A percentile compares a stretch with the other conserved stretches of the same genome.
Conservation (phyloP, 2,888 invertebrate species). For the Augiades crinisus region DNA sequence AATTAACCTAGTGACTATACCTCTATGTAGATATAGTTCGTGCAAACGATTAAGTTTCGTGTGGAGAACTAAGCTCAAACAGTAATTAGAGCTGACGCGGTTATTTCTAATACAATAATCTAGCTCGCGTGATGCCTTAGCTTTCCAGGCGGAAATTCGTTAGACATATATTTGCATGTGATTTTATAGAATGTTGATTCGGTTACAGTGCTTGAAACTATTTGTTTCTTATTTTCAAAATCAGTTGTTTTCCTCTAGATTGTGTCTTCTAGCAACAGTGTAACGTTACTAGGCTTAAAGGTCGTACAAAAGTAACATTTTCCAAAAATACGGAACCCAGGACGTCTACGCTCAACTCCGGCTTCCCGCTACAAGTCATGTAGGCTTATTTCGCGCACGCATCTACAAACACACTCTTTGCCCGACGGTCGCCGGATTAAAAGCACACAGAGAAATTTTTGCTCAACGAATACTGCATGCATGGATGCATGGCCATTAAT, state of each 20-base stretch:
- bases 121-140: neutral
- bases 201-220: no score
- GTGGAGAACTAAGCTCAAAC: neutral
- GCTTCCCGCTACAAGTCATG: conserved; percentile 5
- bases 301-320: no score
- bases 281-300: no score
- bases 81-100: neutral
- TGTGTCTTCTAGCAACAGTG: no score
- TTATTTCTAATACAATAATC: conserved; percentile 1
- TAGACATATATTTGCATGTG: neutral
- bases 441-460: conserved; percentile 17
- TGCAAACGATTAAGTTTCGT: neutral
- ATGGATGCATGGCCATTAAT: no score
- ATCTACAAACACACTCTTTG: conserved; percentile 17
- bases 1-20: no score
- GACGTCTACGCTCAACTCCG: neutral
- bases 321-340: conserved; percentile 5
- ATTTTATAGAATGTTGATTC: no score
- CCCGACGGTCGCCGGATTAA: conserved; percentile 14
- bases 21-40: no score
- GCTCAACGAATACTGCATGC: conserved; percentile 4
- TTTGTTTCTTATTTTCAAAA: no score
- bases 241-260: neutral
- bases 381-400: conserved; percentile 11
- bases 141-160: neutral